A percentile compares a stretch with the other conserved stretches of the same genome.
Conservation (phyloP, 2,888 invertebrate species). For the Eumacrocentrus americanus region DNA sequence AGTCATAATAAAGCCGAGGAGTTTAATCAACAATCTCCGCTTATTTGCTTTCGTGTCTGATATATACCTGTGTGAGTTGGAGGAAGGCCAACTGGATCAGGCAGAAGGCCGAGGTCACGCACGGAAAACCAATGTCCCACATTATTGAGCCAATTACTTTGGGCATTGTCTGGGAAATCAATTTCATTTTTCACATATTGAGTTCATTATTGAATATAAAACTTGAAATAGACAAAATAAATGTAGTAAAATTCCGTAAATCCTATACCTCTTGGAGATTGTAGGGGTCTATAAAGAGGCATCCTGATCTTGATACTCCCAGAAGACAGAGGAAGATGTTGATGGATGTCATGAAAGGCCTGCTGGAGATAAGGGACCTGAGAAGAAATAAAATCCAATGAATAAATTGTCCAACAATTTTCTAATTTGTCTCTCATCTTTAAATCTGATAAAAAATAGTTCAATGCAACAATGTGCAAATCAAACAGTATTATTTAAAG, state of each 20-base stretch:
- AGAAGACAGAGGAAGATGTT: conserved; percentile 65
- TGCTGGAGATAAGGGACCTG: conserved; percentile 64
- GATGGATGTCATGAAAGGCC: conserved; percentile 66
- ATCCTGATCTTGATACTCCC: conserved; percentile 63
- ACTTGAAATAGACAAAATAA: no score
- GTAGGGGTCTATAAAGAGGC: conserved; percentile 67
- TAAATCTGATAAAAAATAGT: no score
- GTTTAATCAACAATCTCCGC: no score
- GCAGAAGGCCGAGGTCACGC: conserved; percentile 66
- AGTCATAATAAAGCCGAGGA: no score
- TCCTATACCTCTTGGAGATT: conserved; percentile 62
- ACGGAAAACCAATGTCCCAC: conserved; percentile 67
- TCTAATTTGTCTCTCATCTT: background rate
- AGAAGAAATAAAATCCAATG: conserved; percentile 29
- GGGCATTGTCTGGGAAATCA: conserved; percentile 60
- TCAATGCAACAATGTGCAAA: no score
- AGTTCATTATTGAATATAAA: background rate
- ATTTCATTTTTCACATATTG: background rate
- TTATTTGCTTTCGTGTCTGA: no score
- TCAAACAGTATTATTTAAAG: no score
- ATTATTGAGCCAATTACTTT: conserved; percentile 63
- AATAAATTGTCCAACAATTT: background rate
- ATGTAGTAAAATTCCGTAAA: conserved; percentile 2
- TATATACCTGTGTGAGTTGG: conserved; percentile 65
- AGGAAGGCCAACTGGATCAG: conserved; percentile 66